Percentiles rank a stretch among this genome's conserved stretches.
phyloP scores from a whole-genome alignment of 2,888 invertebrate genomes.

The Morpho helenor region DNA sequence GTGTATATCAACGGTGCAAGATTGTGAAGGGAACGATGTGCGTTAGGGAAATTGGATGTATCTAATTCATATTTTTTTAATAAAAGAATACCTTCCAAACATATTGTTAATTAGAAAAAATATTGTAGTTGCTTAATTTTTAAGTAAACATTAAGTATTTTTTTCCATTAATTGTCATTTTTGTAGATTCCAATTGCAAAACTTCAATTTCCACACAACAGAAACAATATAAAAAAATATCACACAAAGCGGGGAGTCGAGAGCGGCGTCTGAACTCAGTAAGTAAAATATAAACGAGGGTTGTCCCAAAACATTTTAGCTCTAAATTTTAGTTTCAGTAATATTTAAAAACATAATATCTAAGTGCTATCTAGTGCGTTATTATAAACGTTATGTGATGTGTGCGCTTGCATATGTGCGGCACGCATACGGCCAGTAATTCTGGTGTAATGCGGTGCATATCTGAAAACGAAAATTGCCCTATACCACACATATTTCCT shows the following conservation, averaged over 20 bases:
- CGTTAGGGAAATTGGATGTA: no score
- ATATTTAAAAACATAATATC: constrained; percentile 63
- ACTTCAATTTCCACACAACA: neutral
- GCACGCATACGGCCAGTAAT: constrained; percentile 79
- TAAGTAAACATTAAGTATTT: no score
- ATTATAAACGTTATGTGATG: constrained; percentile 74
- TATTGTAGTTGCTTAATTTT: no score
- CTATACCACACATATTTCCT: constrained; percentile 79
- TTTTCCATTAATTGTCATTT: neutral
- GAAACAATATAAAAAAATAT: constrained; percentile 24
- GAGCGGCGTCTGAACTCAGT: constrained; percentile 71
- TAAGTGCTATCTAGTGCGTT: constrained; percentile 79
- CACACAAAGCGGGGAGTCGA: constrained; percentile 66
- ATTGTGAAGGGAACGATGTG: constrained; percentile 10
- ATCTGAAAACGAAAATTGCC: constrained; percentile 80
- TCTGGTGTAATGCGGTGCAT: constrained; percentile 79
- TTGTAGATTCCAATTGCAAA: no score
- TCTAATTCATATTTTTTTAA: no score
- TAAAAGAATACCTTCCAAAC: no score
- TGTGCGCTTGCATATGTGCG: constrained; percentile 79
- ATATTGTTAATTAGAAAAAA: no score
- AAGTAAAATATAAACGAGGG: constrained; percentile 72
- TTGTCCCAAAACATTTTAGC: constrained; percentile 78
- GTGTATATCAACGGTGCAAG: constrained; percentile 12
- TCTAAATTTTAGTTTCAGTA: constrained; percentile 61